Evolutionary conservation across 2,888 invertebrate species (phyloP), one percentile per base, ranked within the genome.

Genomic region (Sympetrum striolatum): DNA sequence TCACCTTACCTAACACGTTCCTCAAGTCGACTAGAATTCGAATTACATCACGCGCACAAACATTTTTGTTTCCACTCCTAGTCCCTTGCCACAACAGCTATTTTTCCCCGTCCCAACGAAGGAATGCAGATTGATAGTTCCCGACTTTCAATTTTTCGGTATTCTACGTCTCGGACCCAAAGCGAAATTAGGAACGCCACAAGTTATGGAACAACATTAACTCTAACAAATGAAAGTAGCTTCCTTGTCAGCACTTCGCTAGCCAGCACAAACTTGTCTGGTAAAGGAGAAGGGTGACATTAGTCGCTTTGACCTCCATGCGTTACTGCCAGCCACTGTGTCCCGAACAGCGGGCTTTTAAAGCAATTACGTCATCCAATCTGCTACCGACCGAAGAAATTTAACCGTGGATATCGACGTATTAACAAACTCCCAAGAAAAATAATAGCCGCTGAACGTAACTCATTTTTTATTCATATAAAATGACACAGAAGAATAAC

Each of bases 391-490:
- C 73, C 31, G 15, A 73, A 73, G 73, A 73, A 73, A 73, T 73
- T 73, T 73, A 73, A 73, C 73, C 31, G 15, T 5, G 12, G 64
- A 64, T 22, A 31, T 73, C 73, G 73, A 73, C 10, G 73, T 22
- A 73, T 73, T 73, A 73, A 31, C 73, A 64, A 86, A 86, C 22
- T 86, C 39, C 64, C 58, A 86, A 37, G 37, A 37, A 86, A 86
- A 22, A 86, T 86, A n/a, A 37, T 60, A 60, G 37, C 86, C 39
- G 15, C 86, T 37, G 39, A n/a, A 12, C 86, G 86, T 64, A 86
- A 64, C 86, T 86, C 86, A 86, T 86, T 86, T 86, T 86, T 86
- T 86, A 60, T 60, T 58, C 48, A 37, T 86, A 64, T 39, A 39
- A 86, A 37, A 22, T 86, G 86, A 86, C 86, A 60, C 22, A 31